Evolutionary conservation across 2,888 invertebrate genomes (phyloP).

Genomic region (Busseola fusca): DNA sequence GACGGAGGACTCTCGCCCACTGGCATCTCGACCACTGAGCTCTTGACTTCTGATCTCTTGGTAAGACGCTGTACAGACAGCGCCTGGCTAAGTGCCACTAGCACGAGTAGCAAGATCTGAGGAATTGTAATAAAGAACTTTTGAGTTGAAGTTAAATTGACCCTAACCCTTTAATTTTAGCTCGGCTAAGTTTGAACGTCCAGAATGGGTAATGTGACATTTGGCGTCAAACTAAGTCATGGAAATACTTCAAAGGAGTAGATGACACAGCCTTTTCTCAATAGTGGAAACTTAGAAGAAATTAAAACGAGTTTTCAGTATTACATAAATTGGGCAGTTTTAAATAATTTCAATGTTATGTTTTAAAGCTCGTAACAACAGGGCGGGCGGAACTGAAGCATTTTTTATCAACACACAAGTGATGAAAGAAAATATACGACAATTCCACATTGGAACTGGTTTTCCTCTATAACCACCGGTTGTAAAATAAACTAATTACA

Average conservation of each 20-base stretch:
- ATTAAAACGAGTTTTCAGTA: not conserved
- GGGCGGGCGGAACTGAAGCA: conserved; percentile 18
- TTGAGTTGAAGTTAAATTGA: not conserved
- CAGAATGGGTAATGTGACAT: not conserved
- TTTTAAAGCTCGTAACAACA: not conserved
- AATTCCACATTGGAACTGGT: not conserved
- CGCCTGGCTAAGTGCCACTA: conserved; percentile 70
- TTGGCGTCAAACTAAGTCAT: not conserved
- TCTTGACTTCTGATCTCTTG: conserved; percentile 44
- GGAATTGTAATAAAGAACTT: conserved; percentile 8
- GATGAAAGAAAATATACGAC: not conserved
- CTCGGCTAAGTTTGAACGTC: not conserved
- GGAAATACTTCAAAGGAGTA: not conserved
- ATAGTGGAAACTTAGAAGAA: too few relatives aligned
- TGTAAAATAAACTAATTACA: conserved; percentile 8
- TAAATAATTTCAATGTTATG: not conserved
- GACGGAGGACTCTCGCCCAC: conserved; percentile 36
- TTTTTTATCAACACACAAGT: not conserved
- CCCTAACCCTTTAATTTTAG: not conserved
- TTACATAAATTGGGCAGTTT: not conserved
- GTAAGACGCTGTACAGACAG: conserved; percentile 45
- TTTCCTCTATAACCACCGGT: conserved; percentile 1
- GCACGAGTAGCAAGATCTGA: conserved; percentile 72
- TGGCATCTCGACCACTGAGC: conserved; percentile 17
- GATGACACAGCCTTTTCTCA: not conserved